These are phyloP conservation scores for Hemitrygon akajei DNA, from an alignment of 2,797 vertebrate species.

Conservation along the genomic window DNA sequence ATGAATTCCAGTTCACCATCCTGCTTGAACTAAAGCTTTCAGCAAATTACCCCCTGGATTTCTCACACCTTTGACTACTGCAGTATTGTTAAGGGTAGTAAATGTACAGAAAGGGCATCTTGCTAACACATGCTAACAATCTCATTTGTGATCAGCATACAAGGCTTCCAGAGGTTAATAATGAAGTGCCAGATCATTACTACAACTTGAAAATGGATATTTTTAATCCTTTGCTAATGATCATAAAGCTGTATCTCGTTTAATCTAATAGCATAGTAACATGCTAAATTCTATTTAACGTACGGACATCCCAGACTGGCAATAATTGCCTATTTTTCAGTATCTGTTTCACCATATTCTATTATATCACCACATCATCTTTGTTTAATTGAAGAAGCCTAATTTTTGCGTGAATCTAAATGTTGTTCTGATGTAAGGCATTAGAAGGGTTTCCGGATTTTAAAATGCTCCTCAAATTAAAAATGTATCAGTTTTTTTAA, in stretches of 20 bases:
- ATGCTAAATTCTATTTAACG: not conserved
- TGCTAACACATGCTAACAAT: not conserved
- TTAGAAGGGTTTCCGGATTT: not conserved
- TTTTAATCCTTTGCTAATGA: not conserved
- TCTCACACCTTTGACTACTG: not conserved
- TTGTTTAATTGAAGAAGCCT: not conserved
- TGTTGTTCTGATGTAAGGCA: not conserved
- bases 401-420: not conserved
- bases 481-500: too few relatives aligned
- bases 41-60: not conserved
- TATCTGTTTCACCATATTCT: not conserved
- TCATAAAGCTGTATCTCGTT: not conserved
- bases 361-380: not conserved
- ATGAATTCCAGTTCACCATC: not conserved
- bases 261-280: not conserved
- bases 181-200: not conserved
- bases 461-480: not conserved
- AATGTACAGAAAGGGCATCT: not conserved
- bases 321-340: slow-evolving; percentile 19
- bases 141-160: not conserved
- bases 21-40: not conserved
- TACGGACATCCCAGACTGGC: not conserved
- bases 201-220: not conserved
- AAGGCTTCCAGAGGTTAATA: not conserved
- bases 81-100: not conserved